Base-by-base conservation (phyloP, 2,888 invertebrate genomes). In the Synergus japonicus region DNA sequence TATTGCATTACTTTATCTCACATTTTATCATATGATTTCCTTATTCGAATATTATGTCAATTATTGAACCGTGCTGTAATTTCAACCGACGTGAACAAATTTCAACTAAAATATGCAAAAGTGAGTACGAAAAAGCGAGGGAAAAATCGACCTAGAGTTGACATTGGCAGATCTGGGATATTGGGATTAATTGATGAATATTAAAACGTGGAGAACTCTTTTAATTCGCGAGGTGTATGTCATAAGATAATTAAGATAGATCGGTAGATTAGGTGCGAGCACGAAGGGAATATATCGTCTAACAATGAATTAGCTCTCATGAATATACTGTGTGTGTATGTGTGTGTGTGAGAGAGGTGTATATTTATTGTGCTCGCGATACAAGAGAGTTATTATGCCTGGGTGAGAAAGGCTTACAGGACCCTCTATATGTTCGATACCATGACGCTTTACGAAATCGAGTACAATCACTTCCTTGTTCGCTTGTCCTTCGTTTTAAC, bases 381-480 rank as follows among this genome's bases (percentile, higher is more conserved):
- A 69, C 29, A 69, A 49, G 69, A 69, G 69, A 69, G 18, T 69
- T 69, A 69, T 69, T 69, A 69, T 69, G 29, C 46, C 46, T 29
- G 7, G 15, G 7, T 18, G 44, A 46, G 22, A 67, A 18, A 43
- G 4, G 22, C 22, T 67, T 46, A 65, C 15, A 8, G 13, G 18
- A 43, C 67, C 43, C 18, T 44, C n/a, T 18, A 64, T 12, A 15
- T 64, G 18, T 64, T 64, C 64, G 64, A 64, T 29, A 41, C 37
- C n/a, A 46, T 69, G 69, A 69, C 69, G 22, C 29, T 49, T 49
- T 49, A 29, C n/a, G 15, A 69, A 22, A 46, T 69, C 22, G 46
- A 46, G 69, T 29, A 69, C 69, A 69, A 49, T 69, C 69, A 69
- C 29, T 69, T 69, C 69, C 69, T 69, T 69, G 69, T 69, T 69